These are phyloP conservation scores for Brachypodius melanocephalos DNA, from an alignment of 2,113 vertebrate genomes.

Conservation along the genomic window DNA sequence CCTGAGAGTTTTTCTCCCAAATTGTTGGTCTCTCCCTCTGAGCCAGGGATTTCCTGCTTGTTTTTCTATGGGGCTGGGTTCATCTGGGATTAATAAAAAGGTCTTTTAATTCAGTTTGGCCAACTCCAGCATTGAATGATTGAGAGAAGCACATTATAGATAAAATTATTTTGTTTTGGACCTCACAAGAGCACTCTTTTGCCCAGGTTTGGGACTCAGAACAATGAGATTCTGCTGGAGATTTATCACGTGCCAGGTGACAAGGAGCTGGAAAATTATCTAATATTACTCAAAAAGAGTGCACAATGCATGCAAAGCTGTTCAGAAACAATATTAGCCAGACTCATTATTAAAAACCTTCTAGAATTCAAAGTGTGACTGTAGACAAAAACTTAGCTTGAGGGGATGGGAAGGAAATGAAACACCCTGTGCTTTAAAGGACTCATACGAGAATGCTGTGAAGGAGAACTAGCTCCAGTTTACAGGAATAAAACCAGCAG, in stretches of 20 bases:
- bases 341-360: constrained; percentile 61
- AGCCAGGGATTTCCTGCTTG: not conserved
- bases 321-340: constrained; percentile 48
- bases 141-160: not conserved
- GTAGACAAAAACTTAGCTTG: constrained; percentile 38
- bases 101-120: constrained; percentile 15
- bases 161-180: constrained; percentile 29
- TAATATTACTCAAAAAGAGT: constrained; percentile 40
- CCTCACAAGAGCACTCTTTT: constrained; percentile 4
- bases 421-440: constrained; percentile 53
- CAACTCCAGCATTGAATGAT: not conserved
- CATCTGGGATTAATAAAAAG: constrained; percentile 43
- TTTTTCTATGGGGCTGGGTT: not conserved
- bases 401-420: constrained; percentile 64
- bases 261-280: constrained; percentile 39
- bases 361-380: constrained; percentile 54
- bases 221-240: constrained; percentile 11
- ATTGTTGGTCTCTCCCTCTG: not conserved
- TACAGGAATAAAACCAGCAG: not conserved
- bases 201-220: not conserved
- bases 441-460: not conserved
- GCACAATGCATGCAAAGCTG: not conserved
- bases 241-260: constrained; percentile 48
- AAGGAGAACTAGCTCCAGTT: not conserved
- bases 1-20: not conserved